Conservation (phyloP, 2,888 invertebrate genomes). For the Pristionchus fissidentatus region DNA sequence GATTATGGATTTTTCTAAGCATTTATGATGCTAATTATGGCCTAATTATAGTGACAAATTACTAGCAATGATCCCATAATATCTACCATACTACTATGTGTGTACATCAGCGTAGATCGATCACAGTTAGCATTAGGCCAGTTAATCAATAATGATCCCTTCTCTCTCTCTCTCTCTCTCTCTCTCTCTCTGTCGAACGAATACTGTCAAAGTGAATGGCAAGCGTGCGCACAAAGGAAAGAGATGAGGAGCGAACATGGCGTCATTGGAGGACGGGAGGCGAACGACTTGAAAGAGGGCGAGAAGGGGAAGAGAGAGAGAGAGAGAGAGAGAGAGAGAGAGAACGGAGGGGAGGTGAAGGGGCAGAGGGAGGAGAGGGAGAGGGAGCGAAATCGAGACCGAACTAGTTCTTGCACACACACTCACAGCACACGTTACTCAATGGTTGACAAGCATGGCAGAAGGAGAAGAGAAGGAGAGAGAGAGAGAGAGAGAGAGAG, state of each 20-base stretch:
- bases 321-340: not conserved
- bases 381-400: constrained; percentile 7
- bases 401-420: constrained; percentile 19
- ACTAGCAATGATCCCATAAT: no score
- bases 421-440: not conserved
- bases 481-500: not conserved
- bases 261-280: not conserved
- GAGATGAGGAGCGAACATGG: not conserved
- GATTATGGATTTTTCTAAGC: no score
- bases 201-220: not conserved
- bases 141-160: not conserved
- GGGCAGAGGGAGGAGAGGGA: not conserved
- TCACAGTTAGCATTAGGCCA: no score
- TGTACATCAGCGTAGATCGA: no score
- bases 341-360: not conserved
- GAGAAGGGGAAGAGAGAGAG: not conserved
- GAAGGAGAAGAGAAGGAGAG: not conserved
- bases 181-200: no score
- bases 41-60: no score
- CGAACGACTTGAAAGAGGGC: not conserved
- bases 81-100: no score
- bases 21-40: no score
- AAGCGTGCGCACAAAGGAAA: not conserved
- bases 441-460: not conserved
- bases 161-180: not conserved